Evolutionary conservation across 2,797 vertebrate species (phyloP), one percentile per base, ranked within the genome.

Genomic region (Semaprochilodus insignis): DNA sequence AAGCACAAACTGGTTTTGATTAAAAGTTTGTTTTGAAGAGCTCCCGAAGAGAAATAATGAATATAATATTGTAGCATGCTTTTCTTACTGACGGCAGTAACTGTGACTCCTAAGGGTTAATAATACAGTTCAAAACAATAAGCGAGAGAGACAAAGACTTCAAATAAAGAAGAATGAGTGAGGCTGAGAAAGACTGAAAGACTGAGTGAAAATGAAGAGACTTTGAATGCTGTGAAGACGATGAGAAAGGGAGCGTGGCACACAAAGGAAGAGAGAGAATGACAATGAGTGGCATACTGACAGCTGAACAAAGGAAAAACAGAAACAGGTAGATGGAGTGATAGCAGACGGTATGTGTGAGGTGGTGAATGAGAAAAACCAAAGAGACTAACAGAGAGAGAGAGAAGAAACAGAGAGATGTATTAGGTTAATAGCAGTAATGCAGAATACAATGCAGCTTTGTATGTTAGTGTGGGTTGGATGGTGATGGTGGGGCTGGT

Each of bases 251-350:
- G 4, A 74, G 48, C 60, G 1, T 6, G n/a, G 74, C 23, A 34
- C 10, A 44, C 21, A 66, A 77, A 77, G 83, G 52, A 65, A 13
- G 44, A n/a, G 54, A 25, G 51, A 65, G 60, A 63, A 19, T 65
- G 17, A 34, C 72, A 60, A 55, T 36, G 65, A 71, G 57, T 25
- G 66, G 62, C 55, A 52, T 55, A 40, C 86, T 91, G 92, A 95
- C 90, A 93, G 91, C 80, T 81, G 85, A 88, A 85, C 70, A 51
- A n/a, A 83, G 54, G 54, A 69, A 78, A 85, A 78, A 60, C 40
- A 76, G 70, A 52, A 59, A 74, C 65, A 69, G 67, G 70, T 34
- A 73, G 27, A 76, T 55, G 74, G 80, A 86, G 74, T 36, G 71
- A 78, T 63, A 17, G 74, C 65, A 73, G 74, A 73, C 60, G 48